Percentiles rank a stretch among this genome's conserved stretches.
Evolutionary conservation across 2,888 invertebrate genomes (phyloP).

Genomic region (Ceriagrion tenellum): DNA sequence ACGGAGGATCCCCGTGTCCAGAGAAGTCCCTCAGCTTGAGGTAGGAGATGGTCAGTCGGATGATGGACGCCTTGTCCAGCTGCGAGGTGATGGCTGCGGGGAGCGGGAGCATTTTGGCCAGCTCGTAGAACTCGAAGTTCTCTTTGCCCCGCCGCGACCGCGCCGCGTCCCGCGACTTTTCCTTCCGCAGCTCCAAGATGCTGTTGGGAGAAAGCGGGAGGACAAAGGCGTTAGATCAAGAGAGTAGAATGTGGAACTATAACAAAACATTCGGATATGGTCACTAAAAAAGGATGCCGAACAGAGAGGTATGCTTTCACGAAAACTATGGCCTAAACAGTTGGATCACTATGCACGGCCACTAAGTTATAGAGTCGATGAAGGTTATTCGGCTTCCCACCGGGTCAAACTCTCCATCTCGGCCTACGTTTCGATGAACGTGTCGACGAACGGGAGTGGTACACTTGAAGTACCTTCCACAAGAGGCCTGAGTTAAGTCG

Average conservation of each 20-base stretch:
- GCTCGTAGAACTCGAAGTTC: constrained; percentile 97
- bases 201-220: constrained; percentile 79
- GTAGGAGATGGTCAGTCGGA: constrained; percentile 97
- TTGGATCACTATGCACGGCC: too few species aligned
- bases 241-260: background rate
- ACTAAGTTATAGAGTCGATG: too few species aligned
- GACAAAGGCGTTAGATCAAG: background rate
- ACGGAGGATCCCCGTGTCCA: constrained; percentile 97
- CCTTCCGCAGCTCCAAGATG: constrained; percentile 95
- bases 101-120: constrained; percentile 95
- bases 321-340: too few species aligned
- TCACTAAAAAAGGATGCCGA: too few species aligned
- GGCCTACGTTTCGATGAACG: too few species aligned
- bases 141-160: constrained; percentile 95
- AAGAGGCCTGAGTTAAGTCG: too few species aligned
- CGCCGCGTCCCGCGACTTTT: constrained; percentile 96
- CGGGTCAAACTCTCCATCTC: too few species aligned
- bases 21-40: constrained; percentile 97
- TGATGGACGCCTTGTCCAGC: constrained; percentile 97
- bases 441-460: too few species aligned
- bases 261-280: too few species aligned
- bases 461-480: too few species aligned
- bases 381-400: too few species aligned
- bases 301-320: too few species aligned
- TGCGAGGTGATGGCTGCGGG: constrained; percentile 96